Conservation (phyloP, 2,888 invertebrate species). For the Spodoptera picta region DNA sequence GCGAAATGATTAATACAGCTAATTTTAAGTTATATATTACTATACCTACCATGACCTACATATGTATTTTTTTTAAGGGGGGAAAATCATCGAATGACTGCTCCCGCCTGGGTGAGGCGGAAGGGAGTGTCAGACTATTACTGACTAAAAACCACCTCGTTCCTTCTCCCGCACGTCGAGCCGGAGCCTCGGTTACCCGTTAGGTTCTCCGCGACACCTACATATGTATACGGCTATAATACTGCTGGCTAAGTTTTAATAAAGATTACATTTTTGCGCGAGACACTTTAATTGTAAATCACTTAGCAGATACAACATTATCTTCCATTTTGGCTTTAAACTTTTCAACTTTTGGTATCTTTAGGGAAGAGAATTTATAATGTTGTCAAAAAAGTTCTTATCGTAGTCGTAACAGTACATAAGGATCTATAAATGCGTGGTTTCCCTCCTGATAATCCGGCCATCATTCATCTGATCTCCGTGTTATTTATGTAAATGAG, state of each 20-base stretch:
- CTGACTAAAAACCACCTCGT: too few relatives aligned
- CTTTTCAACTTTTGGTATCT: conserved; percentile 9
- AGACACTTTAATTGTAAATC: conserved; percentile 16
- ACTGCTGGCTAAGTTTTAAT: conserved; percentile 1
- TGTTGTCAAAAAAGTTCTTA: conserved; percentile 30
- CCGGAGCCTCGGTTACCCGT: too few relatives aligned
- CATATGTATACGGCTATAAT: too few relatives aligned
- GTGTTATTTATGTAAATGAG: conserved; percentile 46
- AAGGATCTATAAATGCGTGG: conserved; percentile 22
- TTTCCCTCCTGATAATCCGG: conserved; percentile 35
- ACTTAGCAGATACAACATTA: conserved; percentile 17
- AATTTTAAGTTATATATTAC: conserved; percentile 27
- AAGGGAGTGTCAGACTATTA: too few relatives aligned
- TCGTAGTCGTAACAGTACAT: conserved; percentile 7
- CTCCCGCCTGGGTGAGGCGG: too few relatives aligned
- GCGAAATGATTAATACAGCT: conserved; percentile 67
- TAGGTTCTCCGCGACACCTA: too few relatives aligned
- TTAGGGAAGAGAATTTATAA: conserved; percentile 4
- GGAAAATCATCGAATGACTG: too few relatives aligned
- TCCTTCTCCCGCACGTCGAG: too few relatives aligned
- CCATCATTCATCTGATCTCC: conserved; percentile 43
- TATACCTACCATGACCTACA: too few relatives aligned
- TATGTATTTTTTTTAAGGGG: too few relatives aligned
- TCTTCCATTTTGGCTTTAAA: conserved; percentile 21
- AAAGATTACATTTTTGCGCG: neutral